A percentile compares a stretch with the other conserved stretches of the same genome.
phyloP scores from a whole-genome alignment of 1,140 invertebrate genomes.

The Plodia interpunctella region DNA sequence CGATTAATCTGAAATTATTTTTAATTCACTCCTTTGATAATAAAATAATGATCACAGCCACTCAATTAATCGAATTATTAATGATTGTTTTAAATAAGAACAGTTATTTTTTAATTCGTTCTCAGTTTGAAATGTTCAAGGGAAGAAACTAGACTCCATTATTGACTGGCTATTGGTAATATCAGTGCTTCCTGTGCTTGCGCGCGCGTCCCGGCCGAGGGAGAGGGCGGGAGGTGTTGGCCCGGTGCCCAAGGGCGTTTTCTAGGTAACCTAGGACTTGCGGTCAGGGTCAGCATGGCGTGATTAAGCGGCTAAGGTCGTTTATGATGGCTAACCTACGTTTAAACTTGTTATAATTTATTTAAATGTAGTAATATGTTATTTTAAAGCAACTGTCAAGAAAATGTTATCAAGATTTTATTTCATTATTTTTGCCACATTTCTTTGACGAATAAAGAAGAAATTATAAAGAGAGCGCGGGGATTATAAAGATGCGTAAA shows the following conservation, averaged over 20 bases:
- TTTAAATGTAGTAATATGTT: too few species aligned
- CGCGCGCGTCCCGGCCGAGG: conserved; percentile 21
- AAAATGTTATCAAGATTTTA: too few species aligned
- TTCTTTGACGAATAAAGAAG: neutral
- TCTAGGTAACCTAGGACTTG: conserved; percentile 57
- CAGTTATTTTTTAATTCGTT: too few species aligned
- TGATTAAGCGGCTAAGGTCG: neutral
- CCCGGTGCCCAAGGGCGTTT: conserved; percentile 58
- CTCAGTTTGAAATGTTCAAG: too few species aligned
- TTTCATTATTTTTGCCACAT: too few species aligned
- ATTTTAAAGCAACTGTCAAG: too few species aligned
- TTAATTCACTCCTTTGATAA: too few species aligned
- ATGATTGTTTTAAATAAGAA: too few species aligned
- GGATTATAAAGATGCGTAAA: neutral
- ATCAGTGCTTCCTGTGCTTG: conserved; percentile 47
- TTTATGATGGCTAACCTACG: neutral
- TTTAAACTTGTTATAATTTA: too few species aligned
- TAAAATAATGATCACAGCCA: too few species aligned
- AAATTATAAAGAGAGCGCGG: neutral
- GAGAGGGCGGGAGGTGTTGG: conserved; percentile 32
- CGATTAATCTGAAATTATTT: too few species aligned
- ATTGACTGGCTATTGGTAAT: conserved; percentile 45
- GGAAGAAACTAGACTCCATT: conserved; percentile 11
- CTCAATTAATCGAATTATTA: too few species aligned
- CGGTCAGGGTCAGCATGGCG: conserved; percentile 49